Evolutionary conservation across 2,797 vertebrate genomes (phyloP), one percentile per base, ranked within the genome.

Genomic region (Tarsius wallacei): DNA sequence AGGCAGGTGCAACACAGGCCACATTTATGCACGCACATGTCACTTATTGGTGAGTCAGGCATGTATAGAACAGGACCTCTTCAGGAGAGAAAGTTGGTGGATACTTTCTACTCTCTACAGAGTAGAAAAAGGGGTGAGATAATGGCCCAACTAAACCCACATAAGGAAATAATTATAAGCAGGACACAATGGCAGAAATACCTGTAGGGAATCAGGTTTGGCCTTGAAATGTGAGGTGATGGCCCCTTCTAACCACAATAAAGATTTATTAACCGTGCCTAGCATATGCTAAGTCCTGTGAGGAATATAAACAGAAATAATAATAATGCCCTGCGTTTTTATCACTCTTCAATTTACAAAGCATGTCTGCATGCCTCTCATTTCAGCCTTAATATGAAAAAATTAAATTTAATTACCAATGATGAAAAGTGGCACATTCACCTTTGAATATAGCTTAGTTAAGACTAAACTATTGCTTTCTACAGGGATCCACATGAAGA

Each of bases 141-240:
- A 61, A 95, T 93, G 33, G 73, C 14, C 59, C 51, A 81, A 47
- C 22, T 49, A 76, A 88, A 77, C 70, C 66, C 36, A 61, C 70
- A 76, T 94, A 63, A 77, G 64, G 42, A 91, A 71, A 70, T 77
- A 63, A 90, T 93, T 66, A 33, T 64, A 85, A 94, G 47, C 16
- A 70, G 78, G 21, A 55, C 55, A 55, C 68, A 22, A 3, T 74
- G 81, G 68, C 66, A 87, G 64, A 14, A 73, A 13, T 42, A 51
- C 73, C 47, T 91, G 19, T 47, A 68, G 51, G 24, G 55, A 68
- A 47, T 73, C 76, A 86, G 47, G 53, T 81, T 87, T 36, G 82
- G 28, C 68, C 36, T 83, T 87, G 49, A 8, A 61, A 16, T 63
- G 21, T 73, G 49, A 81, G 4, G 7, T 53, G 77, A 78, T 70